phyloP scores from a whole-genome alignment of 2,797 vertebrate genomes.

The Eupleurogrammus muticus region DNA sequence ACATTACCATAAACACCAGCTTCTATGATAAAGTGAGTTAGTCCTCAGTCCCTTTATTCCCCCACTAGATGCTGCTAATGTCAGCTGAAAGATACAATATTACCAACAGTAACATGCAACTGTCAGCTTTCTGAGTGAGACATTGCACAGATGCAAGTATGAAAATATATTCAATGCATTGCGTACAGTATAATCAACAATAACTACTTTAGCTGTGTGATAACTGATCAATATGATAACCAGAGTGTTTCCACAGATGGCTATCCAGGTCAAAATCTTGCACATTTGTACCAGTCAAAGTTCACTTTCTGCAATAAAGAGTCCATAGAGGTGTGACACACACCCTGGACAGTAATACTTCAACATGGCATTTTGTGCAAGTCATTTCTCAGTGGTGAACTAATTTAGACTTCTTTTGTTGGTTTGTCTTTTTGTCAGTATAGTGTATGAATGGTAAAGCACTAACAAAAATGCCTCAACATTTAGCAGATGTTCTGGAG shows the following conservation, averaged over 20 bases:
- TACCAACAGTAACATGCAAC: not conserved
- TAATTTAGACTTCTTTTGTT: not conserved
- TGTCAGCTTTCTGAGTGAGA: not conserved
- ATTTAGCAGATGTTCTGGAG: constrained; percentile 75
- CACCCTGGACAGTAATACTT: constrained; percentile 39
- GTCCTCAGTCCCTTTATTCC: not conserved
- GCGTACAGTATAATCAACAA: not conserved
- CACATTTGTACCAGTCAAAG: constrained; percentile 73
- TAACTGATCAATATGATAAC: constrained; percentile 26
- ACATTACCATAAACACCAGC: not conserved
- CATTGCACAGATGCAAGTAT: not conserved
- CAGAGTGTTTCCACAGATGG: constrained; percentile 31
- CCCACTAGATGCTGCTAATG: constrained; percentile 45
- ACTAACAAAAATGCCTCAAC: constrained; percentile 66
- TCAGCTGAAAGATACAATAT: not conserved
- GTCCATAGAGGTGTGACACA: constrained; percentile 30
- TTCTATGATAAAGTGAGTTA: not conserved
- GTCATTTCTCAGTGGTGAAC: constrained; percentile 30
- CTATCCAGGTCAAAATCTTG: constrained; percentile 63
- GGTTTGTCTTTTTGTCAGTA: not conserved
- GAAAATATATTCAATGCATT: not conserved
- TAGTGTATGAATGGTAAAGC: not conserved
- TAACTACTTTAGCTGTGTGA: constrained; percentile 4
- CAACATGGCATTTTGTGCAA: constrained; percentile 24
- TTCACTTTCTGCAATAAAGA: constrained; percentile 74